Evolutionary conservation across 2,888 invertebrate genomes (phyloP).

Genomic region (Bombylius major): DNA sequence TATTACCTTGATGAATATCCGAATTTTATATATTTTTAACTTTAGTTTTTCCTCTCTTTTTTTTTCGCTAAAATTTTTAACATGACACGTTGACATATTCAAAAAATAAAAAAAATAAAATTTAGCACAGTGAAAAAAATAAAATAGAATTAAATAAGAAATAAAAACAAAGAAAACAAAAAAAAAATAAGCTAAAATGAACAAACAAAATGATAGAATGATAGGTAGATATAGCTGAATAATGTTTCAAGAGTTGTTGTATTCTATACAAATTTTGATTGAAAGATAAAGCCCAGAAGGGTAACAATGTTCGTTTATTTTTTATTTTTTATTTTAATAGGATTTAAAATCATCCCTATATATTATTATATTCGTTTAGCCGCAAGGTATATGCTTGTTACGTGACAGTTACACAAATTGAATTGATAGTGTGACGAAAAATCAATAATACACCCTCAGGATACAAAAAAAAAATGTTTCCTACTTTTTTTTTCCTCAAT

Average conservation of each 20-base stretch:
- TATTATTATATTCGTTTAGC: neutral
- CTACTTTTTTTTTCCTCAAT: too few relatives aligned
- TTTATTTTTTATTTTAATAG: slow-evolving; percentile 8
- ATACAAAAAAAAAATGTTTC: slow-evolving; percentile 2
- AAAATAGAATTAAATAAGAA: too few relatives aligned
- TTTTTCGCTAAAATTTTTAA: slow-evolving; percentile 2
- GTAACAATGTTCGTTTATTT: slow-evolving; percentile 3
- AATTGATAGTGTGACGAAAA: slow-evolving; percentile 14
- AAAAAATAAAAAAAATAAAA: neutral
- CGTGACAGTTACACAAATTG: slow-evolving; percentile 16
- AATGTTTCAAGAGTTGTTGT: too few relatives aligned
- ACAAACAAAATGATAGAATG: too few relatives aligned
- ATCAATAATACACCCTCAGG: slow-evolving; percentile 10
- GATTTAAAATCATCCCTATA: slow-evolving; percentile 10
- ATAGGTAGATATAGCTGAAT: too few relatives aligned
- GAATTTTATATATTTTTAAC: neutral
- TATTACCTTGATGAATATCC: too few relatives aligned
- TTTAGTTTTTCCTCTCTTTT: neutral
- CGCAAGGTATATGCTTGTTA: slow-evolving; percentile 13
- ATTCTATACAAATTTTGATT: slow-evolving; percentile 3
- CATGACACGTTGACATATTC: slow-evolving; percentile 10
- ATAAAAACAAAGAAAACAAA: too few relatives aligned
- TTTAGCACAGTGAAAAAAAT: neutral
- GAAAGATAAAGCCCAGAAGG: slow-evolving; percentile 10
- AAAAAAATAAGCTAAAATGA: too few relatives aligned